These are phyloP conservation scores for Drosophila buzzatii DNA, from an alignment of 2,888 invertebrate genomes.

Conservation along the genomic window DNA sequence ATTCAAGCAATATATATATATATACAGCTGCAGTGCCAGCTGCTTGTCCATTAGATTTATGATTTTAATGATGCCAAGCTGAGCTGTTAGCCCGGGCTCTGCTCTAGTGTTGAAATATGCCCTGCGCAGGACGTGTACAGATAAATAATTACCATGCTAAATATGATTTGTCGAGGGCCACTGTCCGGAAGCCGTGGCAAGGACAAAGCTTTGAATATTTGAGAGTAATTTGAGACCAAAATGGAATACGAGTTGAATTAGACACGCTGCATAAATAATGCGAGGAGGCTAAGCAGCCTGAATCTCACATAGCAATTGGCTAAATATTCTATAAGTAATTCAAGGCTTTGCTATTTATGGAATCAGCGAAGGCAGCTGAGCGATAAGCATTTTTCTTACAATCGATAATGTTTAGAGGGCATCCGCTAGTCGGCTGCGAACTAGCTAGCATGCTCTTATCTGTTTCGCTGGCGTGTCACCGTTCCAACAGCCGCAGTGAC, in stretches of 20 bases:
- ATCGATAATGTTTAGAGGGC: background rate
- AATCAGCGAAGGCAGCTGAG: background rate
- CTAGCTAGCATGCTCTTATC: background rate
- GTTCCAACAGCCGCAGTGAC: conserved; percentile 6
- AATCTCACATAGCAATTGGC: background rate
- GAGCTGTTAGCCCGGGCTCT: conserved; percentile 1
- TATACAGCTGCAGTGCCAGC: conserved; percentile 41
- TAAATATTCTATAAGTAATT: background rate
- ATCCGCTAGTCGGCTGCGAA: background rate
- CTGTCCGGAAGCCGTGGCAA: conserved; percentile 45
- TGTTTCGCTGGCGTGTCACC: background rate
- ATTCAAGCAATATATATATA: conserved; percentile 41
- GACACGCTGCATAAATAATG: conserved; percentile 3
- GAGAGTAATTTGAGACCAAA: conserved; percentile 13
- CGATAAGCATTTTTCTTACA: background rate
- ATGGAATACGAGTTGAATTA: conserved; percentile 1
- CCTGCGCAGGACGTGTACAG: conserved; percentile 21
- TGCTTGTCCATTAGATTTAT: conserved; percentile 71
- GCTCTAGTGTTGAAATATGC: conserved; percentile 21
- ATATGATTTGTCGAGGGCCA: conserved; percentile 61
- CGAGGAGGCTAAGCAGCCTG: background rate
- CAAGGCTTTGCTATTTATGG: background rate
- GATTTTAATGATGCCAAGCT: conserved; percentile 61
- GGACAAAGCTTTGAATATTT: conserved; percentile 52
- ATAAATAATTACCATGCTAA: conserved; percentile 76